A percentile compares a stretch with the other conserved stretches of the same genome.
Conservation (phyloP, 2,888 invertebrate genomes). For the Stramonita haemastoma region DNA sequence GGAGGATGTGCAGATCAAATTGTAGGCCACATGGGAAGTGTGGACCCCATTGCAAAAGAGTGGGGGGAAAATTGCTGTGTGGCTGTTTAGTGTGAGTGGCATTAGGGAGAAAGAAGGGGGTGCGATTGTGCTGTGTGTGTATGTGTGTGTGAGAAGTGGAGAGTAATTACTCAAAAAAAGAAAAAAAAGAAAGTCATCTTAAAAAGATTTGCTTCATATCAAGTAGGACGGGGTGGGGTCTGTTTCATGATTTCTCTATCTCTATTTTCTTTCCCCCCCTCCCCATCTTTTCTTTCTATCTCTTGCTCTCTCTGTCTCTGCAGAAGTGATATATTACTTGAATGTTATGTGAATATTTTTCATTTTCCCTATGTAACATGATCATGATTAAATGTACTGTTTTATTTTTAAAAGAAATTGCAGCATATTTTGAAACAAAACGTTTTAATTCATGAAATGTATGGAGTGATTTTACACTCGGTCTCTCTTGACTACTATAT, state of each 20-base stretch:
- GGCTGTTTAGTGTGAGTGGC: not conserved
- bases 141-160: not conserved
- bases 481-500: not conserved
- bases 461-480: slow-evolving; percentile 23
- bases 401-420: slow-evolving; percentile 4
- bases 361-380: slow-evolving; percentile 25
- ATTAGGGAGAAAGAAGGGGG: too few species aligned
- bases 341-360: slow-evolving; percentile 26
- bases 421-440: slow-evolving; percentile 26
- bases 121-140: not conserved
- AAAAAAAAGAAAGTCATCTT: not conserved
- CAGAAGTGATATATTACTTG: slow-evolving; percentile 8
- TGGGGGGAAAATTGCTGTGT: not conserved
- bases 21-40: not conserved
- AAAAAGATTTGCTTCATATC: slow-evolving; percentile 25
- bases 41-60: not conserved
- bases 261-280: not conserved
- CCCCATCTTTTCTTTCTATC: not conserved
- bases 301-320: not conserved
- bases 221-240: not conserved
- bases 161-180: not conserved
- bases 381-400: slow-evolving; percentile 27
- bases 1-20: slow-evolving; percentile 15
- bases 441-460: slow-evolving; percentile 27
- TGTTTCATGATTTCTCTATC: not conserved